Conservation (phyloP, 2,113 vertebrate species). For the Mastomys natalensis region DNA sequence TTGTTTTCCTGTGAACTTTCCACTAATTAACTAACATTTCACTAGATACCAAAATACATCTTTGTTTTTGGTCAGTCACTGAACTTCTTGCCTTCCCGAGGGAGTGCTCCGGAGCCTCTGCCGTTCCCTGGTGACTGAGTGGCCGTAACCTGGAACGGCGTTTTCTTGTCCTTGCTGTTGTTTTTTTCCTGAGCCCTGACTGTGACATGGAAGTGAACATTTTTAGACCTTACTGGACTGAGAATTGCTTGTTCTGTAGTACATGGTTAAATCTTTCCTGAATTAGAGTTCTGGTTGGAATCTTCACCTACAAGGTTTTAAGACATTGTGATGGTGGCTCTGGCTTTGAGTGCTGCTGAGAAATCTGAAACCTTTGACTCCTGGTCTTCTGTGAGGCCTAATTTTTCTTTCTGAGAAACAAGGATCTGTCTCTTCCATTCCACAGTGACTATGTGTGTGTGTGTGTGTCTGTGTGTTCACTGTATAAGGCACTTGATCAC, state of each 20-base stretch:
- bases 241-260: background rate
- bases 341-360: background rate
- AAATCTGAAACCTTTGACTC: constrained; percentile 23
- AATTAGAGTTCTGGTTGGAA: background rate
- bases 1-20: constrained; percentile 35
- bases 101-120: background rate
- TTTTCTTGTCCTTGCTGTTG: background rate
- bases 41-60: background rate
- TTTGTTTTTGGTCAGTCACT: background rate
- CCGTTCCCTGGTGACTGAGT: background rate
- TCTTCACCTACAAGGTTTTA: background rate
- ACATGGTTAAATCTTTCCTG: background rate
- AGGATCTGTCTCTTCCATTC: background rate
- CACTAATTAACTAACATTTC: background rate
- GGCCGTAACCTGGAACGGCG: background rate
- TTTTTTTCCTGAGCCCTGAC: background rate
- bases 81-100: background rate
- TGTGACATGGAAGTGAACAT: background rate
- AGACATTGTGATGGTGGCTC: background rate
- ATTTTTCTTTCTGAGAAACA: background rate
- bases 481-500: background rate
- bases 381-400: background rate
- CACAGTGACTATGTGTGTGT: background rate
- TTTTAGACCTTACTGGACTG: background rate
- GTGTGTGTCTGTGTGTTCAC: background rate